phyloP scores from a whole-genome alignment of 2,113 vertebrate species.

The Triplophysa tibetana region DNA sequence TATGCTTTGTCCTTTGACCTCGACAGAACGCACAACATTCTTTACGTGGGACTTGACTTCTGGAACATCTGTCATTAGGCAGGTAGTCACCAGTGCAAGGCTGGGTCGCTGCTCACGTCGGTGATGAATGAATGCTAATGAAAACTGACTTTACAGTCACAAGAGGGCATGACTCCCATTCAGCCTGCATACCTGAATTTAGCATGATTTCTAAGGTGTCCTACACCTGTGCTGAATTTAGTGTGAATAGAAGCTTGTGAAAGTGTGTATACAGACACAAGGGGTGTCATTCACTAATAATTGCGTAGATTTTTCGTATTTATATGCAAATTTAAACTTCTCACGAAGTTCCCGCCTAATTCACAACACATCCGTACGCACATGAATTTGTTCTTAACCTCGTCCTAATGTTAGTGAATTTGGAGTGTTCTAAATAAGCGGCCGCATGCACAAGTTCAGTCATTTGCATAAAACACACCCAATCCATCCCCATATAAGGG shows the following conservation, averaged over 20 bases:
- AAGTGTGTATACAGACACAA: no score
- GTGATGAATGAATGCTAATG: conserved; percentile 54
- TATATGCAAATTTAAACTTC: no score
- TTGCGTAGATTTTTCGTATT: no score
- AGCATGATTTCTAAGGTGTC: conserved; percentile 1
- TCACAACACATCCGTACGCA: no score
- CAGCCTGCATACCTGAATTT: conserved; percentile 42
- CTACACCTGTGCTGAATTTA: conserved; percentile 32
- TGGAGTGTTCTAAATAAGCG: no score
- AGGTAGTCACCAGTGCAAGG: conserved; percentile 62
- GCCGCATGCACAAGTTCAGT: no score
- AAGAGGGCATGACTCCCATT: conserved; percentile 22
- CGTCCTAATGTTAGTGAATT: no score
- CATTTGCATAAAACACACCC: no score
- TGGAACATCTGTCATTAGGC: conserved; percentile 71
- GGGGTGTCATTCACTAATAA: no score
- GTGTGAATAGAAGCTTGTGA: background rate
- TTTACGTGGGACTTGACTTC: conserved; percentile 61
- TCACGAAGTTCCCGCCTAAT: no score
- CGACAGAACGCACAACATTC: conserved; percentile 65
- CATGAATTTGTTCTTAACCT: no score
- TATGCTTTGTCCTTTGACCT: conserved; percentile 67
- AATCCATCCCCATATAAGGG: no score
- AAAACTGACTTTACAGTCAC: conserved; percentile 38
- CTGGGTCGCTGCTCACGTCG: conserved; percentile 50